Conservation (phyloP, 2,888 invertebrate genomes). For the Rotaria socialis region DNA sequence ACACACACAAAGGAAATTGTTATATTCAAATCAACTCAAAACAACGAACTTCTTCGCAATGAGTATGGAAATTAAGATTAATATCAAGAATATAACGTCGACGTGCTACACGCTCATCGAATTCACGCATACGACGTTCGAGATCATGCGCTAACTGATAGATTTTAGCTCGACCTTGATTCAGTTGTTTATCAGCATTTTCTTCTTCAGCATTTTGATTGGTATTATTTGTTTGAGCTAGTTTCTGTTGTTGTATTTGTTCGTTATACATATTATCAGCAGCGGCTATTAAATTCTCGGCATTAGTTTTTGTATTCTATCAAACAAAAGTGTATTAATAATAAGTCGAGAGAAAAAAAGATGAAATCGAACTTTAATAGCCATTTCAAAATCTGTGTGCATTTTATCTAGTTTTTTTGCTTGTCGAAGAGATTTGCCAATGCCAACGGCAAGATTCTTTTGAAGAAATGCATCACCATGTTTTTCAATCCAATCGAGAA, state of each 20-base stretch:
- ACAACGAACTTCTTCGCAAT: constrained; percentile 56
- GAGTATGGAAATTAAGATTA: constrained; percentile 88
- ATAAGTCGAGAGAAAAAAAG: no score
- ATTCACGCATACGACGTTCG: constrained; percentile 85
- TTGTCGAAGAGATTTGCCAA: constrained; percentile 87
- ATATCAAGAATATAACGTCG: constrained; percentile 81
- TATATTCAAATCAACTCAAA: neutral
- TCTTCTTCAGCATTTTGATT: constrained; percentile 87
- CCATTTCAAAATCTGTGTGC: constrained; percentile 96
- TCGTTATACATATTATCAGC: constrained; percentile 75
- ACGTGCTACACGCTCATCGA: constrained; percentile 85
- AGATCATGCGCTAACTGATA: constrained; percentile 86
- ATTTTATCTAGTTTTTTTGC: constrained; percentile 92
- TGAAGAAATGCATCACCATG: constrained; percentile 93
- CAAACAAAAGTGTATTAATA: no score
- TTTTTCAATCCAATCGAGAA: constrained; percentile 90
- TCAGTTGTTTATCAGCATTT: constrained; percentile 85
- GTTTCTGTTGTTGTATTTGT: constrained; percentile 64
- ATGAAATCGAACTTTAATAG: constrained; percentile 72
- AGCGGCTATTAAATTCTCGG: constrained; percentile 87
- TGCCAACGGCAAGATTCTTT: constrained; percentile 78
- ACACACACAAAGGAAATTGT: no score
- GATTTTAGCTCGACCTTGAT: constrained; percentile 86
- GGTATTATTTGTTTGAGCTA: constrained; percentile 82
- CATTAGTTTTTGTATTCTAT: constrained; percentile 95